phyloP scores from a whole-genome alignment of 2,113 vertebrate genomes.

The Silurus meridionalis region DNA sequence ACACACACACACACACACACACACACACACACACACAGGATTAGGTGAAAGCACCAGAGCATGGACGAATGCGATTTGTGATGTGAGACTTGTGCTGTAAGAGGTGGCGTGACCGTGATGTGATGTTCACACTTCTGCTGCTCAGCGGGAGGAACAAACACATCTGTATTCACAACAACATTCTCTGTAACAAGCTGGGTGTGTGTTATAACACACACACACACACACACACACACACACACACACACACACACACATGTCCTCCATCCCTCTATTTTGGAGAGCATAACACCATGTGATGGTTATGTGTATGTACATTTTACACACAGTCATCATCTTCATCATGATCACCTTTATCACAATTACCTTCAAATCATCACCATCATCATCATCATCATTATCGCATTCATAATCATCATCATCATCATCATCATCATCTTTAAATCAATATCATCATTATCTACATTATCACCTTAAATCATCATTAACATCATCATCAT shows the following conservation, averaged over 20 bases:
- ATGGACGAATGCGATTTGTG: slow-evolving; percentile 21
- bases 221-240: not conserved
- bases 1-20: not conserved
- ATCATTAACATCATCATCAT: no score
- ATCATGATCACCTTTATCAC: no score
- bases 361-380: no score
- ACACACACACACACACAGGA: not conserved
- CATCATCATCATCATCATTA: no score
- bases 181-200: not conserved
- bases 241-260: not conserved
- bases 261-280: not conserved
- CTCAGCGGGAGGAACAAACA: slow-evolving; percentile 5
- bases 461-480: no score
- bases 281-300: not conserved
- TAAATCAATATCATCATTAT: no score
- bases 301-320: not conserved
- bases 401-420: no score
- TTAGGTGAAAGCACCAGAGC: slow-evolving; percentile 32
- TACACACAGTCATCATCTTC: no score
- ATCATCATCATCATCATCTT: no score
- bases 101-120: not conserved
- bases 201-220: not conserved
- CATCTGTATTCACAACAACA: slow-evolving; percentile 12
- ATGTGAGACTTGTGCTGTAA: slow-evolving; percentile 7
- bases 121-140: slow-evolving; percentile 13